Evolutionary conservation across 2,888 invertebrate species (phyloP), one percentile per base, ranked within the genome.

Genomic region (Chrysolina oricalcia): DNA sequence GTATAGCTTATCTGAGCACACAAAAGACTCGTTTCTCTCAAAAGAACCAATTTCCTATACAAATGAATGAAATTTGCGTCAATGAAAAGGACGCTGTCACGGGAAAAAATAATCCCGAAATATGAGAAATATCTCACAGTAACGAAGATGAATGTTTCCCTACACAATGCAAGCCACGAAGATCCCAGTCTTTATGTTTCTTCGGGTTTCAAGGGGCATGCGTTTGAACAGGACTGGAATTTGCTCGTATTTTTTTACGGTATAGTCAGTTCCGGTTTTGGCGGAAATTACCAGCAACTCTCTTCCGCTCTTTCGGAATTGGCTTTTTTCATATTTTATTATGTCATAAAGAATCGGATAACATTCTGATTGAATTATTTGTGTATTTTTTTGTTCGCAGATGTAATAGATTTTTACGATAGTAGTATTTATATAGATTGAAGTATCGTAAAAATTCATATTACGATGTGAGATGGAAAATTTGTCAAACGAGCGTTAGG

Each of bases 11-110:
- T n/a, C 9, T 17, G 9, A n/a, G 17, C 17, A 48, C 17, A 53
- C 15, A 53, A 21, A 53, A 53, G 50, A 53, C 11, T 19, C 50
- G 21, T 17, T 53, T 11, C 17, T 53, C 11, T 17, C 50, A 11
- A 53, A 19, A 13, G 10, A 53, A 53, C 19, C 53, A 53, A 53
- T 53, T 53, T 53, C 53, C 21, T 19, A 21, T 53, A 21, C 53
- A 21, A 53, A 10, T 11, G 53, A 53, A 19, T 53, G 53, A 53
- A 53, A 53, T 53, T 53, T 53, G 11, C 53, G 11, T 53, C 53
- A 53, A 19, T 21, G 53, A 53, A 53, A 53, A 21, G 53, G 21
- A 53, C 13, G 53, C 53, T 53, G 53, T 23, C 53, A 19, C 21
- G 21, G 21, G 13, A 21, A 53, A 50, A 53, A 53, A 21, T 53